phyloP scores from a whole-genome alignment of 2,888 invertebrate species.

The Sarcophaga rosellei region DNA sequence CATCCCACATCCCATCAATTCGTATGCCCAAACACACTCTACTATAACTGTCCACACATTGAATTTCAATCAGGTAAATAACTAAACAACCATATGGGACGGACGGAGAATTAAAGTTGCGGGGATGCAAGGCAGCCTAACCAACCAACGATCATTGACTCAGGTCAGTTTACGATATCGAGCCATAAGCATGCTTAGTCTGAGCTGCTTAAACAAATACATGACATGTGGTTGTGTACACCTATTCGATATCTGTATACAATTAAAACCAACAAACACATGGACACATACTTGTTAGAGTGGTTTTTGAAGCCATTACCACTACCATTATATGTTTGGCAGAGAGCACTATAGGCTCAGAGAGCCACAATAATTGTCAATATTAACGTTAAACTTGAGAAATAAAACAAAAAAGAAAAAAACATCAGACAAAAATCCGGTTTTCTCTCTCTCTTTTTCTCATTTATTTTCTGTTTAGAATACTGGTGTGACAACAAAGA shows the following conservation, averaged over 20 bases:
- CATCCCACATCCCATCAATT: neutral
- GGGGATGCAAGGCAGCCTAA: neutral
- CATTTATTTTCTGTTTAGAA: conserved; percentile 40
- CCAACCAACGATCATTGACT: neutral
- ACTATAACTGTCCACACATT: neutral
- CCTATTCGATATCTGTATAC: too few species aligned
- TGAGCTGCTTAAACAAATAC: neutral
- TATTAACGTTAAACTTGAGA: too few species aligned
- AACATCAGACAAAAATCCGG: neutral
- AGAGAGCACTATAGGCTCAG: too few species aligned
- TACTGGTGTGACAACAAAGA: conserved; percentile 49
- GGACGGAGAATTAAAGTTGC: neutral
- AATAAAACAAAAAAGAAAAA: neutral
- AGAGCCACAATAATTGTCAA: too few species aligned
- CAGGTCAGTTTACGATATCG: neutral
- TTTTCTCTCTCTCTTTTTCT: neutral
- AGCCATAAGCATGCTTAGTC: neutral
- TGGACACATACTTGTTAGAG: too few species aligned
- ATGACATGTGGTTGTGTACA: too few species aligned
- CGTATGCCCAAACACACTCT: neutral
- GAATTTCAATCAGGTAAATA: neutral
- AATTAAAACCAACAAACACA: too few species aligned
- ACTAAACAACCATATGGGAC: neutral
- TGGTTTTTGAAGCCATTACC: too few species aligned
- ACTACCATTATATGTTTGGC: too few species aligned